These are phyloP conservation scores for Andrena bicolor DNA, from an alignment of 2,888 invertebrate genomes.

Conservation along the genomic window DNA sequence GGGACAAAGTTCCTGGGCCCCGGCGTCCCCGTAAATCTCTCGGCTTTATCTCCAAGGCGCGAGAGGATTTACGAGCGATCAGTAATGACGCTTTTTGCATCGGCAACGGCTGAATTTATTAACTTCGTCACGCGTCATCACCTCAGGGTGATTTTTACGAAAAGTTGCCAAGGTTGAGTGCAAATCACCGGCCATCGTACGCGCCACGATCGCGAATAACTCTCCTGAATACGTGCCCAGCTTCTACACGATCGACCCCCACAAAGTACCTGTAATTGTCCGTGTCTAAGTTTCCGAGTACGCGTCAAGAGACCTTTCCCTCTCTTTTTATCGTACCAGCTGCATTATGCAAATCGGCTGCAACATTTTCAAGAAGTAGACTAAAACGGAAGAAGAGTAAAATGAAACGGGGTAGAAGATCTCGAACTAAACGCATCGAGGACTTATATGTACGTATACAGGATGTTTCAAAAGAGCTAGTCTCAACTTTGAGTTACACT, in stretches of 20 bases:
- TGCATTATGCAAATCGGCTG: slow-evolving; percentile 20
- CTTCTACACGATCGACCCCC: slow-evolving; percentile 8
- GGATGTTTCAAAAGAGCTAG: no score
- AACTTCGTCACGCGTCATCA: slow-evolving; percentile 78
- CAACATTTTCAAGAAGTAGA: neutral
- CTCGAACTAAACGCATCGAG: no score
- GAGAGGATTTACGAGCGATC: slow-evolving; percentile 37
- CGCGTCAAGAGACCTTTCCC: neutral
- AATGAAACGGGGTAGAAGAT: no score
- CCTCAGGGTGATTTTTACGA: slow-evolving; percentile 54
- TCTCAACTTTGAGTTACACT: no score
- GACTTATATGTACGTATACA: no score
- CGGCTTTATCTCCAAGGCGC: neutral
- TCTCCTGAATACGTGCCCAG: neutral
- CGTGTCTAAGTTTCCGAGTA: slow-evolving; percentile 16
- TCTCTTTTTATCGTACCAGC: neutral
- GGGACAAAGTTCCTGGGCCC: slow-evolving; percentile 1
- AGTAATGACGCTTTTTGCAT: slow-evolving; percentile 60
- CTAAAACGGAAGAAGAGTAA: neutral
- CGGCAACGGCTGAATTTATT: slow-evolving; percentile 73
- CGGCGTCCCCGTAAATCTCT: slow-evolving; percentile 8
- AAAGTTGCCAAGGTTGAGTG: slow-evolving; percentile 37
- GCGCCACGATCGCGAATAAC: slow-evolving; percentile 8
- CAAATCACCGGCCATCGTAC: slow-evolving; percentile 38
- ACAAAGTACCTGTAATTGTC: slow-evolving; percentile 27